Percentiles rank a stretch among this genome's conserved stretches.
These are phyloP conservation scores for Conus betulinus DNA, from an alignment of 1,140 invertebrate species.

Conservation along the genomic window DNA sequence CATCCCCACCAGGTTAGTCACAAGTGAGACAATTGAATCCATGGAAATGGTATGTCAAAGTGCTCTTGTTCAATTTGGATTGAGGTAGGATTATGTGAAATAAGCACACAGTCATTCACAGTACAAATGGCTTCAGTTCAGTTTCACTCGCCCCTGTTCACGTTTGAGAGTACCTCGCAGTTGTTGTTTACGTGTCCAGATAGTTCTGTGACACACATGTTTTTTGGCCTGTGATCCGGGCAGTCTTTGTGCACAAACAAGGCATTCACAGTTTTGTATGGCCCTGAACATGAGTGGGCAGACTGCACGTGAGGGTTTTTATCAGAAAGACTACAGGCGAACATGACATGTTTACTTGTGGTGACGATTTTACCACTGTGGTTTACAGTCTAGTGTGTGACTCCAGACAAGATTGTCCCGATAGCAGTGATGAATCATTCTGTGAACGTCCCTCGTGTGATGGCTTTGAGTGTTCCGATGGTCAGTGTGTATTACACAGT, in stretches of 20 bases:
- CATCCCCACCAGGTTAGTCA: not conserved
- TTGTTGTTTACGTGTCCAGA: not conserved
- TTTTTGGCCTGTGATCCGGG: not conserved
- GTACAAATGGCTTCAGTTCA: not conserved
- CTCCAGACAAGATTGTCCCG: not conserved
- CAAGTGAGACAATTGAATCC: not conserved
- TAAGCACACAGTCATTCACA: not conserved
- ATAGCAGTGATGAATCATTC: not conserved
- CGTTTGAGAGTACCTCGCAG: not conserved
- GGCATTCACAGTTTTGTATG: not conserved
- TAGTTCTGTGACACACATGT: not conserved
- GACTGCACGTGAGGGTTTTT: too few species aligned
- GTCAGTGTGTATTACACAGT: not conserved
- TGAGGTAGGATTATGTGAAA: not conserved
- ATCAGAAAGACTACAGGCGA: too few species aligned
- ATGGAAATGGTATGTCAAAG: not conserved
- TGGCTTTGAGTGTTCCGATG: not conserved
- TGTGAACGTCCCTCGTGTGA: not conserved
- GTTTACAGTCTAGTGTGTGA: conserved; percentile 11
- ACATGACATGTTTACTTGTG: not conserved
- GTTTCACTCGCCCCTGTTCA: not conserved
- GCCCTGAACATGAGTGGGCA: too few species aligned
- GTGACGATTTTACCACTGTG: not conserved
- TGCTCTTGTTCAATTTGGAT: not conserved
- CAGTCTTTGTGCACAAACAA: not conserved